These are phyloP conservation scores for Otis tarda DNA, from an alignment of 2,113 vertebrate genomes.

Conservation along the genomic window DNA sequence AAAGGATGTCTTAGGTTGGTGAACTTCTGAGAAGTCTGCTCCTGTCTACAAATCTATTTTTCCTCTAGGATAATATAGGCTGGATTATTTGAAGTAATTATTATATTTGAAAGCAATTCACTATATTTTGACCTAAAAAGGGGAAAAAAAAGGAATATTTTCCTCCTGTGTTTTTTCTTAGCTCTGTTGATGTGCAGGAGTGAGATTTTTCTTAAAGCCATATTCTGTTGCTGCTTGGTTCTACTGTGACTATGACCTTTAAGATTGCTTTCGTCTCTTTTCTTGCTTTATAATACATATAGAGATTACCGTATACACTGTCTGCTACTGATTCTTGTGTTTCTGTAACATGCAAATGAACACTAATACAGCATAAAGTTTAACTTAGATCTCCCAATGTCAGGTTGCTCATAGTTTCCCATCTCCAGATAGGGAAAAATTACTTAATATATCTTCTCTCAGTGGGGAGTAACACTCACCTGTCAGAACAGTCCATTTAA, in stretches of 20 bases:
- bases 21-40: not conserved
- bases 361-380: not conserved
- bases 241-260: not conserved
- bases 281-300: not conserved
- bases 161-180: not conserved
- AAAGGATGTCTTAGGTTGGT: not conserved
- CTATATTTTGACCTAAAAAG: not conserved
- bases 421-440: not conserved
- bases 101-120: not conserved
- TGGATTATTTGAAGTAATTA: not conserved
- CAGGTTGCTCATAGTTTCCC: not conserved
- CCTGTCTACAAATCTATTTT: not conserved
- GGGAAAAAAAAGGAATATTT: not conserved
- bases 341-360: not conserved
- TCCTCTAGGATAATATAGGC: not conserved
- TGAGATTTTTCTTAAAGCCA: not conserved
- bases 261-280: not conserved
- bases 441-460: not conserved
- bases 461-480: not conserved
- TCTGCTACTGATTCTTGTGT: not conserved
- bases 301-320: not conserved
- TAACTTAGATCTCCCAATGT: not conserved
- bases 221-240: not conserved
- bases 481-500: not conserved
- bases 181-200: not conserved